Evolutionary conservation across 2,888 invertebrate species (phyloP), one percentile per base, ranked within the genome.

Genomic region (Cheilosia scutellata): DNA sequence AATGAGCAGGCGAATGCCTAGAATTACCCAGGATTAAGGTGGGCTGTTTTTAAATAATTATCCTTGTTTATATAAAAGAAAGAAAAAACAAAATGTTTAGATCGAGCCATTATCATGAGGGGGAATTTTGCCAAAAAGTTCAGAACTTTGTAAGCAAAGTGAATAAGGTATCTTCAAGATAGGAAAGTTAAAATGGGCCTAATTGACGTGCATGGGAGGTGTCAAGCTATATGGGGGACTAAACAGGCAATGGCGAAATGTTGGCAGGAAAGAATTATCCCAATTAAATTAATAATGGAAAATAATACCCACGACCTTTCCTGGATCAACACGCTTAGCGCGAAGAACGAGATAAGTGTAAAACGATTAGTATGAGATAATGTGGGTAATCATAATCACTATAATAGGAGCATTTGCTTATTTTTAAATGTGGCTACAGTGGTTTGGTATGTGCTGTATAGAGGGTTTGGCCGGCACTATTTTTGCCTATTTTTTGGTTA

Each of bases 1-100:
- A 83, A 83, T 78, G 68, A 74, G 83, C 72, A 78, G 74, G 74
- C 83, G 74, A 83, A 78, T 63, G 55, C 78, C 51, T 40, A 72
- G 47, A 47, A 78, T 82, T 72, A 68, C 77, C 42, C 47, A 71
- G 63, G 42, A 71, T 76, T 71, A 65, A 53, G 47, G 44, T 66
- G 42, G 71, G 77, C 72, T 82, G 55, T 74, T 51, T 78, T 63
- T 66, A 66, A 77, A 51, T 44, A 75, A 71, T 75, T 82, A 76
- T 71, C 25, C 55, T 40, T 47, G 37, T 58, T 65, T 57, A 25
- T 72, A 40, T 51, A 71, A 62, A 47, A 51, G 31, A 4, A n/a
- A 13, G 6, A 42, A n/a, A n/a, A 42, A 42, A n/a, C n/a, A 11
- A n/a, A n/a, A 16, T 20, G 20, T 20, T 20, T 20, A 20, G 20